Evolutionary conservation across 2,888 invertebrate genomes (phyloP), one percentile per base, ranked within the genome.

Genomic region (Clunio marinus): DNA sequence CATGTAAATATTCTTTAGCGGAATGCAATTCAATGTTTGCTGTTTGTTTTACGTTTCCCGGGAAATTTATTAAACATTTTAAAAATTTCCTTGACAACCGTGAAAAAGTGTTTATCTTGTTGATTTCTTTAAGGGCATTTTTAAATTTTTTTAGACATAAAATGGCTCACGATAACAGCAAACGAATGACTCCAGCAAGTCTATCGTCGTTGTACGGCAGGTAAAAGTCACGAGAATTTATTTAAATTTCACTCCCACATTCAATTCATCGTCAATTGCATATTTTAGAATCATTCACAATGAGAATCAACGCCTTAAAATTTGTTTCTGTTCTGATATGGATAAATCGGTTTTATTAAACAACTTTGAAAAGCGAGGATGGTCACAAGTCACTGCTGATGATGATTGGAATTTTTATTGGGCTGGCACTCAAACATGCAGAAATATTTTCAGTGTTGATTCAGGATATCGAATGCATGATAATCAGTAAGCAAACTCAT

Each of bases 341-440:
- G 96, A 96, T 75, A 96, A 95, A 78, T 95, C 94, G 22, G 95
- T 96, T 8, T 84, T 96, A 69, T 84, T 93, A 63, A 90, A 89
- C 73, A 96, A 94, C 79, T 96, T 96, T 76, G 93, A 95, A 73
- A 90, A 93, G 74, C 83, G 95, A 66, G 93, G 93, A 10, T 96
- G 96, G 96, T 79, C 83, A 1, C 75, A 77, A 70, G 95, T 93
- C 0, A 86, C 87, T 0, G 88, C 91, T 0, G 93, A 95, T 72
- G 95, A 94, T 74, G 93, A 95, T 73, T 96, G 96, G 96, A 94
- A 96, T 77, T 88, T 96, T 75, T 96, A 96, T 77, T 96, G 96
- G 95, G 91, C 95, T 2, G 90, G 89, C 69, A 93, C 94, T 1
- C 88, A 88, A 74, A 94, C 91, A n/a, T 93, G 94, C 73, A 83